phyloP scores from a whole-genome alignment of 1,140 invertebrate species.

The Eurosta solidaginis region DNA sequence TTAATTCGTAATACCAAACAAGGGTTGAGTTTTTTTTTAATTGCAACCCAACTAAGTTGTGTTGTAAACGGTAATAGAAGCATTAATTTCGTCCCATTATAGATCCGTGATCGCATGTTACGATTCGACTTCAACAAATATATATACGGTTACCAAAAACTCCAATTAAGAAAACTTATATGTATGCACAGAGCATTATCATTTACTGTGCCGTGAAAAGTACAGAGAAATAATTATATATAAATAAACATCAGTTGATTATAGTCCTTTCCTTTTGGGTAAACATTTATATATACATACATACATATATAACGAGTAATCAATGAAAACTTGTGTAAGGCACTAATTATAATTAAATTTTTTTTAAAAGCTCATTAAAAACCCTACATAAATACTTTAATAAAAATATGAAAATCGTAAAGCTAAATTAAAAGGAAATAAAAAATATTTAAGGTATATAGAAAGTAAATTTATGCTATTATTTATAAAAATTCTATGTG shows the following conservation, averaged over 20 bases:
- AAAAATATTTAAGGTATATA: slow-evolving; percentile 34
- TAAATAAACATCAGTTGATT: background rate
- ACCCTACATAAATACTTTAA: background rate
- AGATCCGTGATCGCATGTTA: no score
- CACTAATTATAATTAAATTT: slow-evolving; percentile 17
- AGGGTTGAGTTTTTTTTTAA: no score
- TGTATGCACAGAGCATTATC: background rate
- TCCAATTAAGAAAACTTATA: background rate
- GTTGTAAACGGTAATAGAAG: no score
- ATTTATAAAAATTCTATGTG: slow-evolving; percentile 19
- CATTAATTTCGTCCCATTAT: no score
- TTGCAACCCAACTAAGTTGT: no score
- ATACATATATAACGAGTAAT: background rate
- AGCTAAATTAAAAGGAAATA: background rate
- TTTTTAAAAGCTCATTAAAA: slow-evolving; percentile 21
- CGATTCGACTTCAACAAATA: no score
- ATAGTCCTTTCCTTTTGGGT: background rate
- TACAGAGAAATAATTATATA: no score
- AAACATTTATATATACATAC: background rate
- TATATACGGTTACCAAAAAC: no score
- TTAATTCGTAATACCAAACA: no score
- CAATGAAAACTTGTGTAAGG: slow-evolving; percentile 13
- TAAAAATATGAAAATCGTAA: background rate
- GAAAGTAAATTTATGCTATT: slow-evolving; percentile 31
- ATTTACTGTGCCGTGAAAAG: background rate